Conservation (phyloP, 1,140 invertebrate genomes). For the Drosophila melanogaster region DNA sequence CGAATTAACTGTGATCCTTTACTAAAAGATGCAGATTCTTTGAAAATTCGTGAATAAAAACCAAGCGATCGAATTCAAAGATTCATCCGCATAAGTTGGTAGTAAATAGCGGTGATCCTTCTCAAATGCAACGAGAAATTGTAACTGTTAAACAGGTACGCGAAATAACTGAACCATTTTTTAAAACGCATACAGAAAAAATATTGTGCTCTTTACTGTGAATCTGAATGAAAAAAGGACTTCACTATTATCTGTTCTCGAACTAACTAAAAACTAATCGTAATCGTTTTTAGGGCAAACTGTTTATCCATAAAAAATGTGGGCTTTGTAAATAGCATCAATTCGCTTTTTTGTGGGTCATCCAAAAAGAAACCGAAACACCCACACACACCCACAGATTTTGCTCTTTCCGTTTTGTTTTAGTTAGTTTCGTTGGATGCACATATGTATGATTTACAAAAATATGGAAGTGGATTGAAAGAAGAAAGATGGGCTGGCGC, state of each 20-base stretch:
- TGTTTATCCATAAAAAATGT: not conserved
- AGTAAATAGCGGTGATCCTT: not conserved
- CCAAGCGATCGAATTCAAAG: not conserved
- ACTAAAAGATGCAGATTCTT: not conserved
- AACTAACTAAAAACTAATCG: too few relatives aligned
- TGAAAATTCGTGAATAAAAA: not conserved
- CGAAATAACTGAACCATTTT: not conserved
- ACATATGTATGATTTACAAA: conserved; percentile 14
- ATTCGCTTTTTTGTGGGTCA: conserved; percentile 26
- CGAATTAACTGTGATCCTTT: conserved; percentile 2
- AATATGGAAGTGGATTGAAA: not conserved
- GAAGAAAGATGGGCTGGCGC: not conserved
- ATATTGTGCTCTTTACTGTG: not conserved
- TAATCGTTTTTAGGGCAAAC: not conserved
- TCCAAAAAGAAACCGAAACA: conserved; percentile 11
- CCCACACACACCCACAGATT: conserved; percentile 3
- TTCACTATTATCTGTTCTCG: too few relatives aligned
- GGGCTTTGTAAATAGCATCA: conserved; percentile 2
- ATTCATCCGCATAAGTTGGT: too few relatives aligned
- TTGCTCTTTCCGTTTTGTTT: conserved; percentile 4
- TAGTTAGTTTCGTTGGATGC: conserved; percentile 11
- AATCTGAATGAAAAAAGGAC: too few relatives aligned
- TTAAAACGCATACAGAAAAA: not conserved
- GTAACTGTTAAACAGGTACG: not conserved
- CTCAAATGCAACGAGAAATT: not conserved